Percentiles rank a stretch among this genome's conserved stretches.
These are phyloP conservation scores for Ashinkailepas kermadecensis DNA, from an alignment of 2,888 invertebrate genomes.

Conservation along the genomic window DNA sequence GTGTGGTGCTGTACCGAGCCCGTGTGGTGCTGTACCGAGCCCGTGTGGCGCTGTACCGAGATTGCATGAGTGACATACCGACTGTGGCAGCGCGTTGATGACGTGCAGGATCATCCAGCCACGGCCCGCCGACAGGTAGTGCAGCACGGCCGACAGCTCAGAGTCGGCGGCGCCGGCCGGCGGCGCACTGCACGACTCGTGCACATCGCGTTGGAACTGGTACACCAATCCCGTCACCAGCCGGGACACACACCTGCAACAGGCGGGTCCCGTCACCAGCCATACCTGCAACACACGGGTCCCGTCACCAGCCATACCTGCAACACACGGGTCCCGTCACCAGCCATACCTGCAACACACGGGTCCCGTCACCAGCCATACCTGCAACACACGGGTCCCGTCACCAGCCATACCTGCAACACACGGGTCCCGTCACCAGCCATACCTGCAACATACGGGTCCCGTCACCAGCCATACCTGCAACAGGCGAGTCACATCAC, in stretches of 20 bases:
- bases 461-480: too few species aligned
- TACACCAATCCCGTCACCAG: background rate
- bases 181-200: conserved; percentile 15
- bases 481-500: too few species aligned
- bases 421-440: background rate
- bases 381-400: background rate
- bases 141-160: conserved; percentile 5
- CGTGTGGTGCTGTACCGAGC: too few species aligned
- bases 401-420: background rate
- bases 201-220: conserved; percentile 12
- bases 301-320: background rate
- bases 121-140: background rate
- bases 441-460: too few species aligned
- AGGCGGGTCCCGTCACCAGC: background rate
- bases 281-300: background rate
- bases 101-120: conserved; percentile 4
- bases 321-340: background rate
- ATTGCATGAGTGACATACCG: background rate
- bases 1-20: too few species aligned
- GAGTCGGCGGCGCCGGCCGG: background rate
- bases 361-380: background rate
- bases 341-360: background rate
- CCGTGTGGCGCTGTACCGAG: too few species aligned
- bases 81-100: background rate
- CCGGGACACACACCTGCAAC: conserved; percentile 2